These are phyloP conservation scores for Cariama cristata DNA, from an alignment of 2,113 vertebrate genomes.

Conservation along the genomic window DNA sequence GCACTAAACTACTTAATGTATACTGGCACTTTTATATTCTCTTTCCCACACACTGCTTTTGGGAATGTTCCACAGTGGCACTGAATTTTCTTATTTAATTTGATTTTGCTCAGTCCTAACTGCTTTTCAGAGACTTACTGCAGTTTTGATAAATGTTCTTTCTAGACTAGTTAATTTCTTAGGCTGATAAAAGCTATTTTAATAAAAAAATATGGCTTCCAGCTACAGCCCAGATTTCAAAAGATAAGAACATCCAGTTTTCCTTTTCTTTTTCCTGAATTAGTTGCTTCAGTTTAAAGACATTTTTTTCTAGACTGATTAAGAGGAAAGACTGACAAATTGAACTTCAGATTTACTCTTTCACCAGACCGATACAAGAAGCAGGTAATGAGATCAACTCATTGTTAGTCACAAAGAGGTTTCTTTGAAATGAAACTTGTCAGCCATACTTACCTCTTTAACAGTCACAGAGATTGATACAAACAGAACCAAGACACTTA, in stretches of 20 bases:
- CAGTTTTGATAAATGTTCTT: conserved; percentile 57
- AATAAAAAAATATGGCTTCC: conserved; percentile 38
- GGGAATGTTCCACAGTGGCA: not conserved
- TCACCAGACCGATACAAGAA: conserved; percentile 14
- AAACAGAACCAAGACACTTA: not conserved
- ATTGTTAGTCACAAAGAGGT: conserved; percentile 47
- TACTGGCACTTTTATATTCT: not conserved
- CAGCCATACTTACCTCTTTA: conserved; percentile 46
- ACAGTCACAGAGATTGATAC: conserved; percentile 16
- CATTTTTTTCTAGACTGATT: conserved; percentile 44
- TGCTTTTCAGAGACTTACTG: conserved; percentile 33
- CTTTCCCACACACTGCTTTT: not conserved
- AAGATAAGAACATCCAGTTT: not conserved
- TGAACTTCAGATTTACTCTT: conserved; percentile 60
- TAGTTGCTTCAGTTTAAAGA: conserved; percentile 35
- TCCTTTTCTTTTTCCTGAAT: not conserved
- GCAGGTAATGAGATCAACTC: conserved; percentile 56
- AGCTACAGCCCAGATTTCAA: conserved; percentile 1
- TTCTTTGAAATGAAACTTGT: conserved; percentile 59
- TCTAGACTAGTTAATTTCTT: conserved; percentile 50
- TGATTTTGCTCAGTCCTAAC: conserved; percentile 24
- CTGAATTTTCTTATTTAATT: conserved; percentile 44
- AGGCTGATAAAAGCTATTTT: conserved; percentile 34
- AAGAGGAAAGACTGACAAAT: conserved; percentile 64
- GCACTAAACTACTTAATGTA: not conserved